These are phyloP conservation scores for Melanotaenia parkinsoni DNA, from an alignment of 2,797 vertebrate species.

Conservation along the genomic window DNA sequence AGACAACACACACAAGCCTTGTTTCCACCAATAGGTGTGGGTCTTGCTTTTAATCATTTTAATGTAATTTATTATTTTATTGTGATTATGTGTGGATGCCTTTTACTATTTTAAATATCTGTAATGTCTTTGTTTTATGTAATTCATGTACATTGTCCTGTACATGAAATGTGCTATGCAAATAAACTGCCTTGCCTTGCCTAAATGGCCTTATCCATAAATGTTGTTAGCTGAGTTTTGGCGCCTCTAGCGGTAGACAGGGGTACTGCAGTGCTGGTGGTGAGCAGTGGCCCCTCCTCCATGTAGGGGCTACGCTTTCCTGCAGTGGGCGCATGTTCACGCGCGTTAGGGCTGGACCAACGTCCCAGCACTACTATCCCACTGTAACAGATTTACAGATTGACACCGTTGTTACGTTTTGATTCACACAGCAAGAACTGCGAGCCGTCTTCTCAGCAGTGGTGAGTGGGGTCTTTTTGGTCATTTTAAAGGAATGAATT, in stretches of 20 bases:
- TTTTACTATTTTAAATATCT: no score
- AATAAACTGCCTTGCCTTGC: background rate
- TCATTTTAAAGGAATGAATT: no score
- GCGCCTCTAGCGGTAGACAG: conserved; percentile 29
- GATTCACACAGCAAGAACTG: background rate
- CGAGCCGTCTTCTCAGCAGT: background rate
- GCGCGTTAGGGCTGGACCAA: conserved; percentile 33
- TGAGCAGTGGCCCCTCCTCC: conserved; percentile 38
- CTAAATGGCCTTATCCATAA: no score
- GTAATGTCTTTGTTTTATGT: no score
- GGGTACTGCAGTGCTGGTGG: background rate
- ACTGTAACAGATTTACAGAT: conserved; percentile 23
- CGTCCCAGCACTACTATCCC: background rate
- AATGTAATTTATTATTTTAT: no score
- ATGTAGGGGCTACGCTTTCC: conserved; percentile 20
- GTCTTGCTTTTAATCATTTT: no score
- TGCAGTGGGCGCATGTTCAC: conserved; percentile 10
- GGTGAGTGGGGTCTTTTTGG: conserved; percentile 54
- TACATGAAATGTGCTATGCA: no score
- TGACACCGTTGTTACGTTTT: background rate
- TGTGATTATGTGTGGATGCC: no score
- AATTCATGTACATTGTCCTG: no score
- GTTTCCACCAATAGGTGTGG: no score
- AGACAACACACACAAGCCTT: no score
- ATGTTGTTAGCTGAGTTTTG: background rate